A percentile compares a stretch with the other conserved stretches of the same genome.
Conservation (phyloP, 2,113 vertebrate genomes). For the Neolamprologus fasciatus region DNA sequence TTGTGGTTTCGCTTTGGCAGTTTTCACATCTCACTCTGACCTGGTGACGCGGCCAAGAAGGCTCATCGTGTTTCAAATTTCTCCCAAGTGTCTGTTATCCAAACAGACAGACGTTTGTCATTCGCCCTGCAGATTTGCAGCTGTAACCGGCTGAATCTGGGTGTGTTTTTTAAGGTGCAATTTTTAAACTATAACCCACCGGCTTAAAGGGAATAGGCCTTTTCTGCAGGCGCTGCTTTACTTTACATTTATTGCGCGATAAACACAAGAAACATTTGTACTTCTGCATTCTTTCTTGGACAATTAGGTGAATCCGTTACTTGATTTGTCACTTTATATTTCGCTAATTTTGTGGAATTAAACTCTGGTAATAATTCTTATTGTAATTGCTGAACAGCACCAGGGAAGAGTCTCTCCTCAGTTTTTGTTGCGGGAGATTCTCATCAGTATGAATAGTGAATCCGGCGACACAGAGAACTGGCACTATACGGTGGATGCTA, state of each 20-base stretch:
- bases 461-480: not conserved
- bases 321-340: not conserved
- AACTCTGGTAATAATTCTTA: not conserved
- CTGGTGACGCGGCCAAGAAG: not conserved
- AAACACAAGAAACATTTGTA: not conserved
- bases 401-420: not conserved
- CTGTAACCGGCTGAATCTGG: not conserved
- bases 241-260: fast-evolving
- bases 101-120: not conserved
- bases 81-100: not conserved
- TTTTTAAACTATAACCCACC: not conserved
- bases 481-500: not conserved
- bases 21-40: not conserved
- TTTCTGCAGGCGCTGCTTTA: not conserved
- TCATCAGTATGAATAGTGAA: not conserved
- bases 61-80: not conserved
- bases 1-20: not conserved
- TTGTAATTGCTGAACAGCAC: not conserved
- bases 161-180: not conserved
- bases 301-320: not conserved
- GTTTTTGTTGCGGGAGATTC: not conserved
- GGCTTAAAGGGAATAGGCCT: not conserved
- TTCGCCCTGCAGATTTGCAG: not conserved
- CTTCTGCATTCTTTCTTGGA: not conserved
- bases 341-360: not conserved